These are phyloP conservation scores for Pseudotriccus pelzelni DNA, from an alignment of 2,797 vertebrate species.

Conservation along the genomic window DNA sequence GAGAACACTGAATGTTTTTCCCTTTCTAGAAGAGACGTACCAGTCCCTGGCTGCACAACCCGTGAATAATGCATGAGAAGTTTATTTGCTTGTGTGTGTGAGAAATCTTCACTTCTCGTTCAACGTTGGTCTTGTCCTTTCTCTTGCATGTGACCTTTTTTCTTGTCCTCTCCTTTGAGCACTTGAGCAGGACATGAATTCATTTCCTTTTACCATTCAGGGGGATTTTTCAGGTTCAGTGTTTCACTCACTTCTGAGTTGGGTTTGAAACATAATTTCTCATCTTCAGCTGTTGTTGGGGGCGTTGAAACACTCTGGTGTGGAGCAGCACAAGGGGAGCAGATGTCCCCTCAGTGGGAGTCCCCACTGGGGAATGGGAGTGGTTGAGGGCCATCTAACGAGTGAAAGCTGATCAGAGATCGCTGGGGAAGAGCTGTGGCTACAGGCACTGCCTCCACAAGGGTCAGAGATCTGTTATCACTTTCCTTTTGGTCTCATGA, in stretches of 20 bases:
- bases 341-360: not conserved
- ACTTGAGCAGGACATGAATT: not conserved
- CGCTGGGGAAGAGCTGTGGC: not conserved
- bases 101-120: not conserved
- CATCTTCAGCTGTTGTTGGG: not conserved
- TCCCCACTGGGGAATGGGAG: rapidly evolving
- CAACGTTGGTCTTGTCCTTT: not conserved
- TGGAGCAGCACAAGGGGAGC: not conserved
- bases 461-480: not conserved
- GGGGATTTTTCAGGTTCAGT: not conserved
- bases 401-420: not conserved
- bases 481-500: not conserved
- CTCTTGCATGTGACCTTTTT: not conserved
- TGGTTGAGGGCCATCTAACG: not conserved
- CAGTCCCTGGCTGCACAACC: not conserved
- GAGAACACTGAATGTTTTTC: not conserved
- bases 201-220: not conserved
- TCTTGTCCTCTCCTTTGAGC: not conserved
- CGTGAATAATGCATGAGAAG: not conserved
- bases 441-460: not conserved
- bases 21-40: not conserved
- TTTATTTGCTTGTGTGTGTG: not conserved
- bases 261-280: not conserved
- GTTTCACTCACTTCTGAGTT: not conserved
- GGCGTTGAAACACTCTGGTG: not conserved